Evolutionary conservation across 2,888 invertebrate genomes (phyloP), one percentile per base, ranked within the genome.

Genomic region (Lordiphosa andalusiaca): DNA sequence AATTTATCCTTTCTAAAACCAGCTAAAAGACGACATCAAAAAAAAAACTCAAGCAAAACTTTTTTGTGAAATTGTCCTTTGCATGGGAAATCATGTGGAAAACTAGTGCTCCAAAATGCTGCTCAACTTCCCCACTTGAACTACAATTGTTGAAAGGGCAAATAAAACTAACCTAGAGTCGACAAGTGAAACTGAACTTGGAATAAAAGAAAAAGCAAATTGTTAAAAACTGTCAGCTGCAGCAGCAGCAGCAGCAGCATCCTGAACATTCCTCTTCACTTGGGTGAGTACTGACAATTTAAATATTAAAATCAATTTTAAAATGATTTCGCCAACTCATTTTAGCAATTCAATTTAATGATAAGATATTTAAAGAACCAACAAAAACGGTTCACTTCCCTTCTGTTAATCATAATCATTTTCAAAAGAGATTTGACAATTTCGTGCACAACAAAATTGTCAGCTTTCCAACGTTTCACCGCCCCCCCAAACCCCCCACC

Each of bases 51-150:
- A 9, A 38, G 21, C 7, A 23, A 53, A 58, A 47, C 53, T 58
- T 50, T 58, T 19, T 44, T 48, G 42, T 67, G 46, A 64, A 78
- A 72, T 67, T 63, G 50, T 41, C 51, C 60, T 77, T 67, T 78
- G 70, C 67, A 65, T 72, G 76, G 75, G 64, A 65, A 83, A 83
- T 70, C 63, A 80, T 70, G 75, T 60, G 66, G 67, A 71, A 74
- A 80, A 78, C 69, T 67, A 71, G 67, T 62, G 56, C 60, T 55
- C 49, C 16, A 33, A 51, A 53, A 46, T 30, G 49, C 36, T 47
- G 64, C 60, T 53, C 35, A 37, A 64, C 36, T 30, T 30, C 30
- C 30, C 30, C 10, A 40, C 19, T 10, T 30, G 7, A 7, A 35
- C 16, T 16, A 19, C 33, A 51, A 13, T 23, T 47, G 33, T 47